Evolutionary conservation across 2,113 vertebrate genomes (phyloP), one percentile per base, ranked within the genome.

Genomic region (Anolis sagrei): DNA sequence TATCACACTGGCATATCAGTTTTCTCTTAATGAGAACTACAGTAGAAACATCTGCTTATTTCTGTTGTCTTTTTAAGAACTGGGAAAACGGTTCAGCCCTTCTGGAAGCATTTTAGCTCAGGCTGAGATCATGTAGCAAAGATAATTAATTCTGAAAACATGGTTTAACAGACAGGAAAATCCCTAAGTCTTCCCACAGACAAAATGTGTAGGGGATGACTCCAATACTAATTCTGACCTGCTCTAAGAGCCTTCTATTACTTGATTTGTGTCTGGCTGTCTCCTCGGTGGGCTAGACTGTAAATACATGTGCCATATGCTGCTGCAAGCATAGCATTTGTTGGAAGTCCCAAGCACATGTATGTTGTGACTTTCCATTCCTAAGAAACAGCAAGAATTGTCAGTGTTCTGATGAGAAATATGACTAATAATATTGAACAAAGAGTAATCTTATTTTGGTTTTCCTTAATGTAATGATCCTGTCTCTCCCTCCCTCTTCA

Each of bases 61-160:
- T 78, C 14, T 36, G 21, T 54, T 61, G n/a, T 36, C 32, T 23
- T 14, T 61, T 54, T 61, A 32, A 61, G 32, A 78, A 51, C 19
- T 61, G 32, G 21, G 18, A 61, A 34, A 78, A 61, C 21, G 34
- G 51, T 61, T 54, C 32, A 61, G 9, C 58, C 51, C 51, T 58
- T 34, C 76, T 58, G 51, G 76, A 77, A 77, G 32, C 54, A 54
- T 77, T 77, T 77, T 58, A 18, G 32, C 34, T 54, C 54, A 32
- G n/a, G n/a, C 64, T 68, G 64, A 66, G 64, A 66, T 66, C 64
- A 66, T 66, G 64, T 58, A 54, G n/a, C 49, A 61, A 61, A 61
- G 19, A 25, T 77, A 77, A 61, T 21, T 77, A 54, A 58, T 77
- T 58, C 76, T 77, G 76, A 58, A 77, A 77, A 61, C 51, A 61